phyloP scores from a whole-genome alignment of 2,113 vertebrate species.

The Tonatia bakeri region DNA sequence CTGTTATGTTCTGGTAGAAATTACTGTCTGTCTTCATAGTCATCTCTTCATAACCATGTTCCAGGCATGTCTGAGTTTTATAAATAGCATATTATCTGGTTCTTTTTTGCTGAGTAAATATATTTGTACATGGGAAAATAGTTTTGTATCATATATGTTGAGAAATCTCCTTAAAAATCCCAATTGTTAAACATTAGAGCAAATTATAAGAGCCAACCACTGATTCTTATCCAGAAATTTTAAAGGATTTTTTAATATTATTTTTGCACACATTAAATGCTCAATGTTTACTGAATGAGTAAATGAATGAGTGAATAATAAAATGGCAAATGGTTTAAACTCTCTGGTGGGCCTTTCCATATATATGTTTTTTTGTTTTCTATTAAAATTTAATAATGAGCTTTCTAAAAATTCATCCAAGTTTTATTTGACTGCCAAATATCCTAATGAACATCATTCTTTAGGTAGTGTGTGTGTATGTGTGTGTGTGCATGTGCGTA shows the following conservation, averaged over 20 bases:
- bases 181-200: not conserved
- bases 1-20: not conserved
- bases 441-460: not conserved
- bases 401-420: conserved; percentile 16
- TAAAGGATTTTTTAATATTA: not conserved
- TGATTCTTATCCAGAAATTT: not conserved
- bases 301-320: conserved; percentile 8
- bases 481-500: not conserved
- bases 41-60: not conserved
- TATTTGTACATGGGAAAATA: conserved; percentile 36
- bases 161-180: not conserved
- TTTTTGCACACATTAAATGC: not conserved
- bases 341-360: not conserved
- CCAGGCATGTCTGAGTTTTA: not conserved
- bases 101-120: not conserved
- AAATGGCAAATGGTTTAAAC: not conserved
- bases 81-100: not conserved
- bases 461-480: not conserved
- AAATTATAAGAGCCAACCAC: not conserved
- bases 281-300: not conserved
- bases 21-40: not conserved
- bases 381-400: not conserved
- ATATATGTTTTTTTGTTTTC: not conserved
- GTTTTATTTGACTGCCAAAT: conserved; percentile 22
- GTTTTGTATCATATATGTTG: not conserved